Evolutionary conservation across 2,113 vertebrate species (phyloP), one percentile per base, ranked within the genome.

Genomic region (Bos javanicus): DNA sequence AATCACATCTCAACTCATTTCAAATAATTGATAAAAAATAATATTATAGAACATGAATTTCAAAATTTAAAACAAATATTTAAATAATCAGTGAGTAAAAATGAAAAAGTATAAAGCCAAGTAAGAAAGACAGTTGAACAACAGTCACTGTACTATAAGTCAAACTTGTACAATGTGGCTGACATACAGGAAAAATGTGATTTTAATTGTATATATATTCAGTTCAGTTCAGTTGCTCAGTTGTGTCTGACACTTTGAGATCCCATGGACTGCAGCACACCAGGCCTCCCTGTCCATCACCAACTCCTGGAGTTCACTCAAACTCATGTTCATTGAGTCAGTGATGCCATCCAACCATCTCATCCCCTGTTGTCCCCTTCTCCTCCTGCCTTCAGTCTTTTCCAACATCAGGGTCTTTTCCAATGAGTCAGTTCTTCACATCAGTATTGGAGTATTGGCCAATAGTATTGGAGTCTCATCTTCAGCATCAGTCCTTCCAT

Each of bases 51-150:
- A 82, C 26, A 71, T n/a, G 2, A 57, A 87, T 82, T 95, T 80
- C 16, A 91, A 82, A 87, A 71, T 92, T 71, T 57, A 57, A 87
- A 81, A 87, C 33, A 80, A 87, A 67, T 71, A 82, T 88, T 92
- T 87, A 81, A 81, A 52, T 60, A 90, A 43, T 90, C 5, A 33
- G 6, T 25, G 39, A 60, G 21, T 92, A 59, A 88, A 71, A 92
- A 62, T 39, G 11, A 64, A 82, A 95, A 83, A 46, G 43, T 11
- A 59, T 71, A 71, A 92, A 25, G 43, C 54, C 15, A 36, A 50
- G 7, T 39, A 88, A 4, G n/a, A 50, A 59, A 87, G 19, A 81
- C 1, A 33, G 43, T 16, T 87, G 33, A 83, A 52, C 59, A 28
- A 78, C 2, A 88, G 33, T 74, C 60, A 82, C 12, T 39, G 17